phyloP scores from a whole-genome alignment of 2,888 invertebrate genomes.

The Agrochola lota region DNA sequence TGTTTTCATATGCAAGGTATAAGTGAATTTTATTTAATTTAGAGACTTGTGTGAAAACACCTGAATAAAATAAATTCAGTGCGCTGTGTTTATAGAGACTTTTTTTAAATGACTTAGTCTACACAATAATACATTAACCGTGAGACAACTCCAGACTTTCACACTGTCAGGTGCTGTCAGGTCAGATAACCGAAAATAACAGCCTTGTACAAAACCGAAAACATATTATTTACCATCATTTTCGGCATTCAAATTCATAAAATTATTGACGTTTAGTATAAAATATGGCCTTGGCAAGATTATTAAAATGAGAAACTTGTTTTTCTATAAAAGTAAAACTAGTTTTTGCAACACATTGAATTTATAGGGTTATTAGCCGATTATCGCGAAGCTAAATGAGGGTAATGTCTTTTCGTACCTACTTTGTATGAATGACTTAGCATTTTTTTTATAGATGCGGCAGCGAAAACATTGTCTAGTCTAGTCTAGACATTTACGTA shows the following conservation, averaged over 20 bases:
- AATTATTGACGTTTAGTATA: conserved; percentile 12
- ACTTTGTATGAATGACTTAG: not conserved
- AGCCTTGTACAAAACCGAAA: not conserved
- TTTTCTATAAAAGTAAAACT: conserved; percentile 12
- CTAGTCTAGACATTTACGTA: not conserved
- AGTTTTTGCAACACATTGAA: conserved; percentile 29
- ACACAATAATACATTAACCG: not conserved
- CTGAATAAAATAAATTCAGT: not conserved
- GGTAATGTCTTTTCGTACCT: conserved; percentile 16
- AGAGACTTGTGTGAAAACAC: not conserved
- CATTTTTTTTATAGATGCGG: not conserved
- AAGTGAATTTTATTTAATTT: no score
- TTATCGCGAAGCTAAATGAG: conserved; percentile 8
- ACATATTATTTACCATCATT: not conserved
- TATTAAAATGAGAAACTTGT: conserved; percentile 26
- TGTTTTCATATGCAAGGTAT: not conserved
- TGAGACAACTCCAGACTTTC: conserved; percentile 3
- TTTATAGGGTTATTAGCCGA: conserved; percentile 14
- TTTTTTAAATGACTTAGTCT: not conserved
- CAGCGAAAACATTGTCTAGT: not conserved
- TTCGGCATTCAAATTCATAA: not conserved
- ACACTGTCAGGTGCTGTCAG: not conserved
- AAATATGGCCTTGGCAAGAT: conserved; percentile 10
- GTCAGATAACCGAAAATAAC: not conserved
- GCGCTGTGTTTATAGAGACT: no score